A percentile compares a stretch with the other conserved stretches of the same genome.
phyloP scores from a whole-genome alignment of 2,888 invertebrate species.

The Pandemis corylana region DNA sequence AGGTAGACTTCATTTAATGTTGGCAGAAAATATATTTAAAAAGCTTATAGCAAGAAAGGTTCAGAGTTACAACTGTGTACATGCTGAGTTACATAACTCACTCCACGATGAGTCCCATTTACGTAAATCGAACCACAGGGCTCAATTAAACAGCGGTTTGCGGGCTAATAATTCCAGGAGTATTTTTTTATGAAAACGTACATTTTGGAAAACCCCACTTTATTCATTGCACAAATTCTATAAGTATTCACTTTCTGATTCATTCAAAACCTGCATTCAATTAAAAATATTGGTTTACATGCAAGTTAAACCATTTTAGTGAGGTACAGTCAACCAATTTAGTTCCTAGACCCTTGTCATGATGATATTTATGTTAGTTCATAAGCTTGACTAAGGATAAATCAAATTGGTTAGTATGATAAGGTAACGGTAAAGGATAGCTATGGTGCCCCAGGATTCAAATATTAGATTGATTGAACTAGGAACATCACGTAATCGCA shows the following conservation, averaged over 20 bases:
- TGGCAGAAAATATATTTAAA: no score
- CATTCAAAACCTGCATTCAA: neutral
- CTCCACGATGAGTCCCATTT: neutral
- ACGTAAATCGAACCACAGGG: neutral
- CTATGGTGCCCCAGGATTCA: no score
- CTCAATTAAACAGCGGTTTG: neutral
- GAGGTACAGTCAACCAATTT: no score
- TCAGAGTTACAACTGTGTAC: neutral
- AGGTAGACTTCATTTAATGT: no score
- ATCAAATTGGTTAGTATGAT: no score
- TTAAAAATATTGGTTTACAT: neutral
- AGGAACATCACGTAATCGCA: no score
- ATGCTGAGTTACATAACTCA: neutral
- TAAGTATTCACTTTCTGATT: neutral
- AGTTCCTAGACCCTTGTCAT: no score
- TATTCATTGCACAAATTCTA: neutral
- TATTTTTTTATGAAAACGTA: neutral
- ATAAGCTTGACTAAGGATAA: no score
- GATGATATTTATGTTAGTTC: no score
- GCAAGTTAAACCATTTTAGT: neutral
- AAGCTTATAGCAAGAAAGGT: neutral
- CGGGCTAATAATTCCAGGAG: neutral
- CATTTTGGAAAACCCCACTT: neutral
- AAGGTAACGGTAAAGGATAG: no score
- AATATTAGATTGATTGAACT: no score